Evolutionary conservation across 2,888 invertebrate genomes (phyloP), one percentile per base, ranked within the genome.

Genomic region (Netelia fuscicornis): DNA sequence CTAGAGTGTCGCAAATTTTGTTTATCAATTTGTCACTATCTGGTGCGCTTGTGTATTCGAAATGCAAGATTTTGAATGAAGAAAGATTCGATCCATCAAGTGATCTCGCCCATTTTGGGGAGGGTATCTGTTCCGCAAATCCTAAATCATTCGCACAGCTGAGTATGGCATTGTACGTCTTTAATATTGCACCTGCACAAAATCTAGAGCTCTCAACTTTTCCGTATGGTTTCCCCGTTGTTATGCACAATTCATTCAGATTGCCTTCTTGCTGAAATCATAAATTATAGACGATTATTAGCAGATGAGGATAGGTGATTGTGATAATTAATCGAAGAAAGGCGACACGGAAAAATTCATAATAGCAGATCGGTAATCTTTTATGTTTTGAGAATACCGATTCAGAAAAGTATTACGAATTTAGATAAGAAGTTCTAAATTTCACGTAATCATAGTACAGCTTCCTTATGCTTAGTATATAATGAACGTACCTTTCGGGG

Each of bases 141-240:
- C 86, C 88, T 83, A 84, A 72, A n/a, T 86, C 75, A 17, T 84
- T 86, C 64, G 80, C 60, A 20, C 90, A 81, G n/a, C 90, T 82
- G 71, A 89, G 67, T 76, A 89, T 67, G 77, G 83, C 71, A 65
- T 90, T 91, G 72, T 89, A 89, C 72, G 92, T 89, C 76, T 90
- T 90, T 1, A 93, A 80, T 25, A 92, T 81, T 62, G 71, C 83
- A 2, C 88, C 88, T 8, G 89, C 72, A 76, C 93, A 93, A 92
- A 96, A 96, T 91, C 95, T 96, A 2, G 96, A 96, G 90, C 95
- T 96, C 88, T 94, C 92, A 11, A 96, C 93, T 89, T 93, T 94
- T 56, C 93, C 89, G 81, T 96, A 94, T 9, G 95, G 94, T 89
- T 94, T 94, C 25, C 96, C 96, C 83, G 94, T 93, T 64, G 78